Evolutionary conservation across 2,113 vertebrate genomes (phyloP).

Genomic region (Pollimyrus isidori): DNA sequence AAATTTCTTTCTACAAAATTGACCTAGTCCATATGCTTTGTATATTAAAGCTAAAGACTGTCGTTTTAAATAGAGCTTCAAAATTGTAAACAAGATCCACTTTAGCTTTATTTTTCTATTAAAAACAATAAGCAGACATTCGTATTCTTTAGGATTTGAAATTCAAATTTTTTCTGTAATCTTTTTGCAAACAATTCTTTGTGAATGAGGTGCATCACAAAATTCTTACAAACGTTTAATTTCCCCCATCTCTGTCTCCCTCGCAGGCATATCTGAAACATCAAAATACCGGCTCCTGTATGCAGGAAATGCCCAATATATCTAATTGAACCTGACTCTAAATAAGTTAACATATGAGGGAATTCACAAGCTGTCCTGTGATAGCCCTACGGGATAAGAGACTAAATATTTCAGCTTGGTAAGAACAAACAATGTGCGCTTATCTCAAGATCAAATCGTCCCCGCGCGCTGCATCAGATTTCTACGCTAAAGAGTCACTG

Average conservation of each 20-base stretch:
- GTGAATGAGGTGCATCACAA: neutral
- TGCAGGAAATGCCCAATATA: slow-evolving; percentile 46
- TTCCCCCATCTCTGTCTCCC: neutral
- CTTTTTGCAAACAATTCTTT: neutral
- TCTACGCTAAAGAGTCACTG: slow-evolving; percentile 55
- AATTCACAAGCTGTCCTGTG: slow-evolving; percentile 58
- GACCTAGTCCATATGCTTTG: neutral
- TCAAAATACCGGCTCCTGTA: neutral
- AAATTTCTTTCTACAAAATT: neutral
- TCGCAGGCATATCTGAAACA: neutral
- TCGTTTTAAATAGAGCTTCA: neutral
- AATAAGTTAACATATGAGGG: slow-evolving; percentile 66
- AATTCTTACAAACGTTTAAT: neutral
- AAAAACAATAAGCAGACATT: neutral
- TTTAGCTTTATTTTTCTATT: neutral
- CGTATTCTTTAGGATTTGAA: neutral
- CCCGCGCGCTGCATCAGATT: slow-evolving; percentile 58
- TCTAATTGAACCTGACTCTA: slow-evolving; percentile 64
- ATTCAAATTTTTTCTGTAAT: neutral
- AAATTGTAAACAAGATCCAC: neutral
- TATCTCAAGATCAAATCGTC: slow-evolving; percentile 62
- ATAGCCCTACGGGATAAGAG: slow-evolving; percentile 59
- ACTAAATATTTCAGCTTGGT: slow-evolving; percentile 62
- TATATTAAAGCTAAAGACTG: neutral
- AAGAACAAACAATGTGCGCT: slow-evolving; percentile 57